Evolutionary conservation across 2,797 vertebrate species (phyloP).

Genomic region (Oryzias dopingdopingensis): DNA sequence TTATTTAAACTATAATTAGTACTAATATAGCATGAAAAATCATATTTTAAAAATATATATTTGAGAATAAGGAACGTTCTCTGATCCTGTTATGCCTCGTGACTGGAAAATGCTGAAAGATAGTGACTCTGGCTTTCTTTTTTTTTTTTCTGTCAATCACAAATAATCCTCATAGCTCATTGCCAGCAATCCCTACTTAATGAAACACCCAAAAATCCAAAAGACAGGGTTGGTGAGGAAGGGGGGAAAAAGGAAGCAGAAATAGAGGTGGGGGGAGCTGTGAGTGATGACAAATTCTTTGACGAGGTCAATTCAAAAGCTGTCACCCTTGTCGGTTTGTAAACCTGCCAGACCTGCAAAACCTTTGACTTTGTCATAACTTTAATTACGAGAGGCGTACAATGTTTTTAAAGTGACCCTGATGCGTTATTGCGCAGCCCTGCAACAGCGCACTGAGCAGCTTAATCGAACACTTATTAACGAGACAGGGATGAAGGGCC

Average conservation of each 20-base stretch:
- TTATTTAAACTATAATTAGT: no score
- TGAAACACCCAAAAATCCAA: slow-evolving; percentile 55
- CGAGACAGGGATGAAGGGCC: slow-evolving; percentile 32
- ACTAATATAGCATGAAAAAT: no score
- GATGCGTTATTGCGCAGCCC: slow-evolving; percentile 40
- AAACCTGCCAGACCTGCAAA: slow-evolving; percentile 47
- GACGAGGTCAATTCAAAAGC: slow-evolving; percentile 59
- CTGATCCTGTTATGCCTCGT: slow-evolving; percentile 49
- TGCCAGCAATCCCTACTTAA: slow-evolving; percentile 68
- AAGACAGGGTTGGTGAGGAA: not conserved
- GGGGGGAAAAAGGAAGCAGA: not conserved
- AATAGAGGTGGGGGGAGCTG: not conserved
- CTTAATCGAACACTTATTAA: slow-evolving; percentile 55
- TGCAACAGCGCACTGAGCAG: slow-evolving; percentile 26
- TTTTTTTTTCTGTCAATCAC: slow-evolving; percentile 72
- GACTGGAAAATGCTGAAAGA: slow-evolving; percentile 69
- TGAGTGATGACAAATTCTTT: slow-evolving; percentile 25
- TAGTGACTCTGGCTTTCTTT: slow-evolving; percentile 70
- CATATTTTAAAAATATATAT: no score
- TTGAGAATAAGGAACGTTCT: not conserved
- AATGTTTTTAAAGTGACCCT: slow-evolving; percentile 59
- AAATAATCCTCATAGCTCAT: slow-evolving; percentile 79
- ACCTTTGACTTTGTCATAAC: slow-evolving; percentile 57
- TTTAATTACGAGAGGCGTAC: slow-evolving; percentile 51
- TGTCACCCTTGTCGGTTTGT: slow-evolving; percentile 65